phyloP scores from a whole-genome alignment of 2,113 vertebrate species.

The Noctilio leporinus region DNA sequence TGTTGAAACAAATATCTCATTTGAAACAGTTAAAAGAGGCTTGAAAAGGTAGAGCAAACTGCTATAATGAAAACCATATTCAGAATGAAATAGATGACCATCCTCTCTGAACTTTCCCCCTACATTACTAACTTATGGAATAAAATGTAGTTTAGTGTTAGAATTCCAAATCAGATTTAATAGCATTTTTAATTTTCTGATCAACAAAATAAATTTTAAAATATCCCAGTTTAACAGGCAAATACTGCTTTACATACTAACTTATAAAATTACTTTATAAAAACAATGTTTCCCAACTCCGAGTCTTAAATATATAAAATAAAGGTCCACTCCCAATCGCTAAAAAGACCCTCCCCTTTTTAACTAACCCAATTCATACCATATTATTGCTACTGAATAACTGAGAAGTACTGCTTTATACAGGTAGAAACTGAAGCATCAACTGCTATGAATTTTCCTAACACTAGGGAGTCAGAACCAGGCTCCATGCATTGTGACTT shows the following conservation, averaged over 20 bases:
- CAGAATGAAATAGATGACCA: not conserved
- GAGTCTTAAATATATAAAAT: not conserved
- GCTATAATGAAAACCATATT: not conserved
- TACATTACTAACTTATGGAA: not conserved
- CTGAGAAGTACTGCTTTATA: not conserved
- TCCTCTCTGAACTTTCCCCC: not conserved
- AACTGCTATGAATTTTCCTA: not conserved
- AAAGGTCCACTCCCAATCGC: not conserved
- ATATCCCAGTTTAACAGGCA: not conserved
- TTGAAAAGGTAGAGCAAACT: not conserved
- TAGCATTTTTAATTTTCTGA: not conserved
- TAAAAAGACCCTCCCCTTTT: not conserved
- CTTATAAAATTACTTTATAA: not conserved
- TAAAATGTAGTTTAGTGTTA: not conserved
- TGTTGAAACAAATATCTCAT: slow-evolving; percentile 73
- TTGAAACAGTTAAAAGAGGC: slow-evolving; percentile 31
- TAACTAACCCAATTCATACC: not conserved
- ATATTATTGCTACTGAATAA: not conserved
- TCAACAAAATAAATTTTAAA: not conserved
- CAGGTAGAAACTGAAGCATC: not conserved
- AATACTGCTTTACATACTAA: not conserved
- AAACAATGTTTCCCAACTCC: not conserved
- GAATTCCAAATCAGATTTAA: slow-evolving; percentile 23
- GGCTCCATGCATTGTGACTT: not conserved
- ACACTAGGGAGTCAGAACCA: not conserved